Conservation (phyloP, 2,797 vertebrate species). For the Pantherophis alleghaniensis region DNA sequence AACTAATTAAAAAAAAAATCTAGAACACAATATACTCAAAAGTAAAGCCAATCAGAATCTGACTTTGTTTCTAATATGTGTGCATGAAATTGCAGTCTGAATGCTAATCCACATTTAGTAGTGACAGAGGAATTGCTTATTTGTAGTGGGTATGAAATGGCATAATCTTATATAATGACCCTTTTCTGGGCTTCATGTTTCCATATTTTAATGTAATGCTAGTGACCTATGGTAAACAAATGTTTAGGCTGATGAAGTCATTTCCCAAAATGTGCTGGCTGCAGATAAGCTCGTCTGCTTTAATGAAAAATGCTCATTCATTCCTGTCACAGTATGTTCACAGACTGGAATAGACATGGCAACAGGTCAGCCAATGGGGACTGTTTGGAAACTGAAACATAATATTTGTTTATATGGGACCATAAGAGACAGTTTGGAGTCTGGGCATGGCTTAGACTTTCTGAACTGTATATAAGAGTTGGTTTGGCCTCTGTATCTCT, state of each 20-base stretch:
- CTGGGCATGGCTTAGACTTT: too few species aligned
- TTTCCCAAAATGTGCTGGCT: conserved; percentile 62
- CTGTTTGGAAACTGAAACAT: too few species aligned
- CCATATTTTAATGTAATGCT: conserved; percentile 37
- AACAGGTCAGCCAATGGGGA: too few species aligned
- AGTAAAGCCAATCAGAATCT: not conserved
- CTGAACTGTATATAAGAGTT: too few species aligned
- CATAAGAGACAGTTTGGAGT: too few species aligned
- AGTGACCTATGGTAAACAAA: conserved; percentile 54
- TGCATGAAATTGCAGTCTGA: not conserved
- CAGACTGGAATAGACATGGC: too few species aligned
- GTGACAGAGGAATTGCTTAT: conserved; percentile 35
- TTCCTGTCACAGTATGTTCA: not conserved
- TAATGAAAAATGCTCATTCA: not conserved
- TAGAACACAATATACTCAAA: not conserved
- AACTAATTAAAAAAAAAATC: not conserved
- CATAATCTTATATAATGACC: conserved; percentile 3
- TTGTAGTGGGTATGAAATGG: conserved; percentile 28
- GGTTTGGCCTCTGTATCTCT: too few species aligned
- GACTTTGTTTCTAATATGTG: not conserved
- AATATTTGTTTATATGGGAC: too few species aligned
- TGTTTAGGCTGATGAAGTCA: conserved; percentile 61
- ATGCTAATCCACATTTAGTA: not conserved
- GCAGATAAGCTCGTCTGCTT: conserved; percentile 24
- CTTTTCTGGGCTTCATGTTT: conserved; percentile 39